Evolutionary conservation across 2,888 invertebrate species (phyloP).

Genomic region (Lasioglossum leucozonium): DNA sequence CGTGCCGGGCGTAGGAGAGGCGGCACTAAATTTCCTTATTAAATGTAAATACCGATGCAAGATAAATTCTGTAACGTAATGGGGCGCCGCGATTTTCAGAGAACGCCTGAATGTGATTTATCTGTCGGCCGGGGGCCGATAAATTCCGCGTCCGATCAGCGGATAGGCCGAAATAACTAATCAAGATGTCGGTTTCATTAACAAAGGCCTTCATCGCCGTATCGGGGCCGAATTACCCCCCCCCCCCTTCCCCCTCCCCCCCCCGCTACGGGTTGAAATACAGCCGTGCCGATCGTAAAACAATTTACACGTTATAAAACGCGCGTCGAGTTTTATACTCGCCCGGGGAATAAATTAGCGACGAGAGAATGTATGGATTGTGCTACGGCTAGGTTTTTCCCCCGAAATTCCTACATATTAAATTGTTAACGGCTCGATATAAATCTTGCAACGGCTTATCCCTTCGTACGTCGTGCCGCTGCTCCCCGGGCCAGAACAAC

Average conservation of each 20-base stretch:
- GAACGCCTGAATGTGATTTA: conserved; percentile 61
- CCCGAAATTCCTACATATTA: conserved; percentile 51
- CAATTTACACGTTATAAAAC: conserved; percentile 60
- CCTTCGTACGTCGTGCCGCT: neutral
- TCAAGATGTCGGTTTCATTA: conserved; percentile 70
- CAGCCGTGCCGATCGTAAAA: conserved; percentile 57
- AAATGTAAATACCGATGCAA: conserved; percentile 54
- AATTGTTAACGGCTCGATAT: conserved; percentile 45
- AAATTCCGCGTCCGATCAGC: conserved; percentile 61
- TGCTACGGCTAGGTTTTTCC: conserved; percentile 20
- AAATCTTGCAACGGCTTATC: conserved; percentile 38
- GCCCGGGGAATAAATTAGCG: conserved; percentile 43
- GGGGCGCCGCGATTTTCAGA: conserved; percentile 45
- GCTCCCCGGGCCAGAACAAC: neutral
- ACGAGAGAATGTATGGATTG: neutral
- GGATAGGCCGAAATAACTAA: conserved; percentile 64
- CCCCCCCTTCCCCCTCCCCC: neutral
- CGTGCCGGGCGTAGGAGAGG: conserved; percentile 17
- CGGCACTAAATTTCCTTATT: conserved; percentile 53
- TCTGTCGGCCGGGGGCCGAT: conserved; percentile 45
- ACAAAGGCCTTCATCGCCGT: conserved; percentile 61
- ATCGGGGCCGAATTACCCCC: conserved; percentile 15
- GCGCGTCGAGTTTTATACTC: conserved; percentile 42
- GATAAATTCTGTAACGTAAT: conserved; percentile 47
- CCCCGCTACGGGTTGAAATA: conserved; percentile 39